A percentile compares a stretch with the other conserved stretches of the same genome.
These are phyloP conservation scores for Amblyornis subalaris DNA, from an alignment of 2,113 vertebrate genomes.

Conservation along the genomic window DNA sequence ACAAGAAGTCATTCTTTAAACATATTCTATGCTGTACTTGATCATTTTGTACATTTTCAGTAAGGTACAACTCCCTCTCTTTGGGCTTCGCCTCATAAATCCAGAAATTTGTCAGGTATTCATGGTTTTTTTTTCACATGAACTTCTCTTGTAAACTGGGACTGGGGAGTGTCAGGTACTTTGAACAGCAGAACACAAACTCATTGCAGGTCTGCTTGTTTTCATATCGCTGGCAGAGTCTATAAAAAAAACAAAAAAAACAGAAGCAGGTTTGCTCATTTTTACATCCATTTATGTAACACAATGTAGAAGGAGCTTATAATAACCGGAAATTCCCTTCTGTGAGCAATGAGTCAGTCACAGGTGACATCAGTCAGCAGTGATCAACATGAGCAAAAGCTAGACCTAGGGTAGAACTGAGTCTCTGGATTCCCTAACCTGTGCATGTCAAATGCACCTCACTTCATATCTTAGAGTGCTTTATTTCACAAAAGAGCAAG, in stretches of 20 bases:
- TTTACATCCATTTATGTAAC: neutral
- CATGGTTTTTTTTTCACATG: neutral
- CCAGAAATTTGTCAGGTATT: neutral
- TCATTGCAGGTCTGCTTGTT: neutral
- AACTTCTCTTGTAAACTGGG: neutral
- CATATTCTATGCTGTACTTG: neutral
- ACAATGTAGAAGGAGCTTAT: accelerated
- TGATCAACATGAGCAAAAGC: neutral
- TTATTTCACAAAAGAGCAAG: neutral
- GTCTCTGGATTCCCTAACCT: neutral
- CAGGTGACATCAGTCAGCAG: neutral
- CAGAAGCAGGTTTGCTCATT: neutral
- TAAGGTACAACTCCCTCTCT: neutral
- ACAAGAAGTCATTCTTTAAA: conserved; percentile 14
- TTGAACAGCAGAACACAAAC: neutral
- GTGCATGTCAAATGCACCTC: neutral
- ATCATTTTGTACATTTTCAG: neutral
- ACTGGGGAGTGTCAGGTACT: neutral
- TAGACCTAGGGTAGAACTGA: neutral
- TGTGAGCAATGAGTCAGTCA: neutral
- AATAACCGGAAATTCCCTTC: neutral
- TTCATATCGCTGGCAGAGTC: neutral
- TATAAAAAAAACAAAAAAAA: neutral
- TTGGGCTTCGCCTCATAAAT: neutral
- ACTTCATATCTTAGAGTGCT: neutral